Evolutionary conservation across 2,797 vertebrate species (phyloP).

Genomic region (Paedocypris micromegethes): DNA sequence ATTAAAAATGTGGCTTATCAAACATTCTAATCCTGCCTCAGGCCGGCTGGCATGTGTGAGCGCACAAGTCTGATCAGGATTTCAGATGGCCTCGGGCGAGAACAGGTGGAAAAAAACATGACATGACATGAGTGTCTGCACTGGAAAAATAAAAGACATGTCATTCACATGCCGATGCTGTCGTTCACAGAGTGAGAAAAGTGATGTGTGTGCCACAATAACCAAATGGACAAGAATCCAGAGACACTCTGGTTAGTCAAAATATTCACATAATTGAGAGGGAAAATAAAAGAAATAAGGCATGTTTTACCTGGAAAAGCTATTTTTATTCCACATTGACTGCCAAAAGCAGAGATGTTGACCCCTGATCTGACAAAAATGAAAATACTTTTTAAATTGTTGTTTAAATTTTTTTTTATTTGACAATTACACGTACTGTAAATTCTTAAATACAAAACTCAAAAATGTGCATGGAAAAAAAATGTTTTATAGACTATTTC

Average conservation of each 20-base stretch:
- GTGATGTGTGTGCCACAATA: slow-evolving; percentile 25
- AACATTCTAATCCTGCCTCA: slow-evolving; percentile 31
- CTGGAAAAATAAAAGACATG: slow-evolving; percentile 30
- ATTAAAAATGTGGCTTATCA: slow-evolving; percentile 35
- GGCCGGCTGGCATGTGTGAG: background rate
- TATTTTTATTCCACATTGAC: too few relatives aligned
- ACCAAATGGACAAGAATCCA: slow-evolving; percentile 26
- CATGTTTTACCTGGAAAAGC: too few relatives aligned
- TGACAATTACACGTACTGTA: too few relatives aligned
- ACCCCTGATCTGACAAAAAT: too few relatives aligned
- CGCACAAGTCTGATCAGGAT: background rate
- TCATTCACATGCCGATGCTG: slow-evolving; percentile 21
- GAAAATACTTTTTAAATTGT: too few relatives aligned
- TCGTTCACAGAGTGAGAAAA: slow-evolving; percentile 1
- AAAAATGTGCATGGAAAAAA: too few relatives aligned
- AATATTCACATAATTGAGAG: background rate
- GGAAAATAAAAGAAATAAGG: too few relatives aligned
- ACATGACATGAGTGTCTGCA: slow-evolving; percentile 18
- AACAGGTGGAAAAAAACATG: background rate
- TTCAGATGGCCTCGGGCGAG: slow-evolving; percentile 15
- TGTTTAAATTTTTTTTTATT: too few relatives aligned
- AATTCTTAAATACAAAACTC: too few relatives aligned
- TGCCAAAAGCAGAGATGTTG: too few relatives aligned
- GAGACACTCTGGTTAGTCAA: slow-evolving; percentile 9
- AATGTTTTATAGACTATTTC: too few relatives aligned